These are phyloP conservation scores for Pantelozetes paolii DNA, from an alignment of 2,888 invertebrate species.

Conservation along the genomic window DNA sequence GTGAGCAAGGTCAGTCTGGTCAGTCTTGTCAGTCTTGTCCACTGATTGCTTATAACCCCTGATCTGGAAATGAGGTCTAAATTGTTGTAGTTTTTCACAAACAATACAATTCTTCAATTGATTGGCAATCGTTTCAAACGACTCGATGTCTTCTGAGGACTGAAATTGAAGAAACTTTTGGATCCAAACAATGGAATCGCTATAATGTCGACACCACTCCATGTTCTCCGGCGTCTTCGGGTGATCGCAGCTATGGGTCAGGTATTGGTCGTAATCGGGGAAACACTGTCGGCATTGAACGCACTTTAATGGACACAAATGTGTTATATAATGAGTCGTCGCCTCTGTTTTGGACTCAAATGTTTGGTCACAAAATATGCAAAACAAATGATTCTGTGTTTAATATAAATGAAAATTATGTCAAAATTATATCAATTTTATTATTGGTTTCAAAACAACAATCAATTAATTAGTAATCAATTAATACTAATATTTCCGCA, in stretches of 20 bases:
- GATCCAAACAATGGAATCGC: background rate
- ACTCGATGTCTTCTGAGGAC: background rate
- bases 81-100: background rate
- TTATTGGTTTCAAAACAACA: background rate
- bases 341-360: background rate
- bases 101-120: background rate
- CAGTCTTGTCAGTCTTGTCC: no score
- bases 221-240: background rate
- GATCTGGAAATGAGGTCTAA: no score
- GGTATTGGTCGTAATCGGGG: background rate
- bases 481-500: background rate
- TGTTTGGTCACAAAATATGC: background rate
- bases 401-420: background rate
- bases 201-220: conserved; percentile 9
- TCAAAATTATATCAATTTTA: no score
- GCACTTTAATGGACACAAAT: conserved; percentile 18
- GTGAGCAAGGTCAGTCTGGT: no score
- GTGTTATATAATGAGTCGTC: background rate
- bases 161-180: background rate
- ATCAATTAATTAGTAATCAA: background rate
- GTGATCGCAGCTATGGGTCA: background rate
- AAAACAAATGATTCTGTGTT: background rate
- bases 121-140: background rate
- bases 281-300: background rate
- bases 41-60: no score